phyloP scores from a whole-genome alignment of 1,140 invertebrate genomes.

The Notospermus geniculatus region DNA sequence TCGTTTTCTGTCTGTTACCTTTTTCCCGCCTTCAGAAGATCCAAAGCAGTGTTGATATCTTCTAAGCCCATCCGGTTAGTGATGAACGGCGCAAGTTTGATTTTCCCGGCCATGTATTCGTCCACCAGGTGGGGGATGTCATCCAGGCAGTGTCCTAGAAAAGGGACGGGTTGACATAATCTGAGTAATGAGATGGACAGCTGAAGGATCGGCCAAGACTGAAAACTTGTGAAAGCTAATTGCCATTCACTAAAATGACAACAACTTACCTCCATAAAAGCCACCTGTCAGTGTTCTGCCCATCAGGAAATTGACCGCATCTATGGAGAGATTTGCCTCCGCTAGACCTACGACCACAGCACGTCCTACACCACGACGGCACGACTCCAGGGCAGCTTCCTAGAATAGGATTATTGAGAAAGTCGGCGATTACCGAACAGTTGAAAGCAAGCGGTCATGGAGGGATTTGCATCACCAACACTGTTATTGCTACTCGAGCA shows the following conservation, averaged over 20 bases:
- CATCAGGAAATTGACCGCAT: neutral
- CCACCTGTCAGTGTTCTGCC: neutral
- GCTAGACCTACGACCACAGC: constrained; percentile 1
- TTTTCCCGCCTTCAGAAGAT: constrained; percentile 3
- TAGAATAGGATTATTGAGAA: neutral
- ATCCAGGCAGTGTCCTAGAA: neutral
- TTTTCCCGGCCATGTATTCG: neutral
- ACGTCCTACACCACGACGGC: neutral
- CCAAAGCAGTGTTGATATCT: neutral
- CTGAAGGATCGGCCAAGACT: neutral
- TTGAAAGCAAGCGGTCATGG: too few species aligned
- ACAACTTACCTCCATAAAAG: constrained; percentile 6
- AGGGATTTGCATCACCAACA: too few species aligned
- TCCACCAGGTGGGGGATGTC: constrained; percentile 2
- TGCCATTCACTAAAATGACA: too few species aligned
- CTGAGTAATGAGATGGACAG: too few species aligned
- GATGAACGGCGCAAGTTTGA: neutral
- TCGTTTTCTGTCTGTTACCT: too few species aligned
- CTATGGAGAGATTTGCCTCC: neutral
- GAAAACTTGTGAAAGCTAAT: too few species aligned
- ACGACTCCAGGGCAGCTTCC: constrained; percentile 1
- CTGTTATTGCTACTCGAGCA: neutral
- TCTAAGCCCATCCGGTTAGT: neutral
- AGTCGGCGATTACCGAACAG: too few species aligned
- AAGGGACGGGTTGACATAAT: too few species aligned